A percentile compares a stretch with the other conserved stretches of the same genome.
phyloP scores from a whole-genome alignment of 2,888 invertebrate species.

The Tromatobia lineatoria region DNA sequence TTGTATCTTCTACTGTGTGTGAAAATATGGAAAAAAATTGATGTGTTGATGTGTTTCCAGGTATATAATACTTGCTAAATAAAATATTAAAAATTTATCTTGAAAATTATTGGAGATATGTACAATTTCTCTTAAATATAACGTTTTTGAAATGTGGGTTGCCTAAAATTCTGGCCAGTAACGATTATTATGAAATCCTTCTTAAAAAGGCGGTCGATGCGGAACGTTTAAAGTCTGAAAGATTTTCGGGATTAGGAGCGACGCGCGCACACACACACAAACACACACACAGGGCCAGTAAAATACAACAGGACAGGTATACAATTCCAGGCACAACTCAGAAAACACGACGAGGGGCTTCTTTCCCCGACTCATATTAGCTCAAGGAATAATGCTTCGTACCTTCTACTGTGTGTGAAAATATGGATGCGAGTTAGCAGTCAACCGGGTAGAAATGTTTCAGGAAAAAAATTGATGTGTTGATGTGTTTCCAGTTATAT shows the following conservation, averaged over 20 bases:
- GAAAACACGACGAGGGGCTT: constrained; percentile 12
- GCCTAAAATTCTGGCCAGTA: neutral
- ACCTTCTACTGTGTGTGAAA: neutral
- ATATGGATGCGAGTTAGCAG: constrained; percentile 68
- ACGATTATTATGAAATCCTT: constrained; percentile 46
- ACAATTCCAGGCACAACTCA: constrained; percentile 26
- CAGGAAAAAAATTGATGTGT: too few species aligned
- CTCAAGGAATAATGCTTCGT: neutral
- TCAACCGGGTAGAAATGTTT: constrained; percentile 22
- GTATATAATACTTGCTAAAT: too few species aligned
- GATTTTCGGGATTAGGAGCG: constrained; percentile 18
- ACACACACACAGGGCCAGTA: neutral
- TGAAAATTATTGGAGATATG: too few species aligned
- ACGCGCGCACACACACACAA: too few species aligned
- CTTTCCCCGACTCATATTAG: constrained; percentile 32
- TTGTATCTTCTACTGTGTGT: neutral
- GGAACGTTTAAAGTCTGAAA: constrained; percentile 1
- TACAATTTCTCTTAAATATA: too few species aligned
- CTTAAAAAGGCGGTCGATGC: constrained; percentile 46
- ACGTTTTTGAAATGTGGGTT: too few species aligned
- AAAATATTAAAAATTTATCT: too few species aligned
- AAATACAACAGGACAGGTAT: constrained; percentile 43
- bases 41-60: too few species aligned
- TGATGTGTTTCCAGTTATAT: too few species aligned
- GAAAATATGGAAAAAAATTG: neutral